These are phyloP conservation scores for Alouatta palliata DNA, from an alignment of 2,113 vertebrate species.

Conservation along the genomic window DNA sequence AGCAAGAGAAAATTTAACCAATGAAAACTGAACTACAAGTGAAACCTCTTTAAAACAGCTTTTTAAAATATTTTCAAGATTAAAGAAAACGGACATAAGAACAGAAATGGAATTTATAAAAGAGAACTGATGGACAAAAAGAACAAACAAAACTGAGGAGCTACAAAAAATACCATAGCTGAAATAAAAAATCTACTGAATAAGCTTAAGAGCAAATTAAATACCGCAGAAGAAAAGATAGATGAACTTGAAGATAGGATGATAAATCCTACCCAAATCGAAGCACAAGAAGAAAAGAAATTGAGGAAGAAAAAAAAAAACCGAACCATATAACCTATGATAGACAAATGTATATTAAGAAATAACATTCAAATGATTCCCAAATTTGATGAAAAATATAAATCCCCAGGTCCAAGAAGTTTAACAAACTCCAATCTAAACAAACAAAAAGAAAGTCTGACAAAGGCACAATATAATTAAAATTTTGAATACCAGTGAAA, in stretches of 20 bases:
- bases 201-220: not conserved
- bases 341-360: not conserved
- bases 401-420: not conserved
- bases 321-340: not conserved
- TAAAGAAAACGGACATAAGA: not conserved
- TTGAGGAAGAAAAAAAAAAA: too few species aligned
- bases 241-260: not conserved
- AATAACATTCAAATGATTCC: not conserved
- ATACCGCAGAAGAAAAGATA: not conserved
- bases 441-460: not conserved
- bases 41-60: not conserved
- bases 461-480: not conserved
- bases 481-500: not conserved
- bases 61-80: not conserved
- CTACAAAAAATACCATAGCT: not conserved
- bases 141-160: not conserved
- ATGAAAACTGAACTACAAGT: not conserved
- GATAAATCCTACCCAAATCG: not conserved
- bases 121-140: constrained; percentile 27
- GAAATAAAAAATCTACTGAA: not conserved
- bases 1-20: not conserved
- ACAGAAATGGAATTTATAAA: not conserved
- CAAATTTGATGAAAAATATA: not conserved
- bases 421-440: not conserved
- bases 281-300: not conserved